Evolutionary conservation across 2,888 invertebrate genomes (phyloP), one percentile per base, ranked within the genome.

Genomic region (Polietes domitor): DNA sequence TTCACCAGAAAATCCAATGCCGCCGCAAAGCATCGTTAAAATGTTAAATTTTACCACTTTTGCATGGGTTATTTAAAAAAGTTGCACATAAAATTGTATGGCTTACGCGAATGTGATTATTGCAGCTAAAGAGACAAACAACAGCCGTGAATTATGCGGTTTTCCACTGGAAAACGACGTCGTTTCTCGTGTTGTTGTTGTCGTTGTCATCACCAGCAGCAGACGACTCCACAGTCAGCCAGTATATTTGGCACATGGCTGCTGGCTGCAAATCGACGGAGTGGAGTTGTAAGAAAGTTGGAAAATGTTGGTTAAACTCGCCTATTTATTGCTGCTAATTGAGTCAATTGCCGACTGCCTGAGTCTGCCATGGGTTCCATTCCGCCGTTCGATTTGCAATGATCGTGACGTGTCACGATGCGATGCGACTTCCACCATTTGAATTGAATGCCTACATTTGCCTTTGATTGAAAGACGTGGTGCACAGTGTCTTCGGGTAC

Each of bases 311-410:
- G 80, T 84, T 81, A 84, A n/a, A 81, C 84, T 84, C 84, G 78
- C 80, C 84, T 84, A 84, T 81, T 84, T 81, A 84, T 81, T 84
- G 78, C 81, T 81, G 84, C 84, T 84, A 84, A 84, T 84, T 84
- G 84, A 84, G 84, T 81, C 81, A 84, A 81, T 79, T 78, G 78
- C 78, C n/a, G 61, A 28, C 61, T 61, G 61, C 5, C 61, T 21
- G 61, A 61, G 61, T 28, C 61, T 28, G 61, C 28, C 26, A 28
- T 47, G 15, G n/a, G 74, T 83, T 77, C 28, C 32, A 41, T 21
- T 32, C 41, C 12, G 0, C 68, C 0, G n/a, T 41, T 68, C 43
- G 68, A 68, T 68, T 81, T 81, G 78, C 75, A 84, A 79, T 78
- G 73, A 81, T 84, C 81, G 78, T 84, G 84, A 84, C 68, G 76